Evolutionary conservation across 2,888 invertebrate species (phyloP), one percentile per base, ranked within the genome.

Genomic region (Cylloceria caligata): DNA sequence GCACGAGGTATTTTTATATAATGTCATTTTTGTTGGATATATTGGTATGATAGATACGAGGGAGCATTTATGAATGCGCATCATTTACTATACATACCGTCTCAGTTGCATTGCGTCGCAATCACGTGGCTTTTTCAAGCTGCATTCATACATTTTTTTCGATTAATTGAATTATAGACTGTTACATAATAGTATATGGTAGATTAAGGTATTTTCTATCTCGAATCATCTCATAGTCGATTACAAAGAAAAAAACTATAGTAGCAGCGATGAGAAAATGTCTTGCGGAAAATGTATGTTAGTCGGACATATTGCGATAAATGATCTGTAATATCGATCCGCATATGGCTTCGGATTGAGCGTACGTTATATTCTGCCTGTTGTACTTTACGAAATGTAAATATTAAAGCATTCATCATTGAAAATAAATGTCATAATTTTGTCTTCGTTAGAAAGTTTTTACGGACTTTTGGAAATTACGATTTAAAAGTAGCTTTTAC

Each of bases 191-290:
- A 55, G 77, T 24, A 71, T 84, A 81, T 62, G 55, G 65, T 83
- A 71, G 78, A 62, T 81, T 76, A 69, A 81, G 75, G 55, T 78
- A 76, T 84, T 84, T 84, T 84, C 69, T 81, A 74, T 84, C 55
- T 67, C 77, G 75, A 60, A 62, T 60, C 47, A 69, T 45, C 42
- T 55, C 42, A 19, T 72, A 52, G 21, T 75, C 30, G 36, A 71
- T 72, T 30, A 42, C 36, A 19, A 62, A 60, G 9, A 52, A 24
- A 77, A 39, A 45, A 16, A 68, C 39, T 45, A 71, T 36, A 21
- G 39, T 24, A 55, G 62, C 34, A 49, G 36, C 21, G 39, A 39
- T 16, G 52, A 55, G 42, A 65, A 36, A 49, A 52, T 39, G 9
- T 69, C 42, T 57, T n/a, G 39, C n/a, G 69, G 30, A 65, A 39